Evolutionary conservation across 1,140 invertebrate species (phyloP).

Genomic region (Bombus impatiens): DNA sequence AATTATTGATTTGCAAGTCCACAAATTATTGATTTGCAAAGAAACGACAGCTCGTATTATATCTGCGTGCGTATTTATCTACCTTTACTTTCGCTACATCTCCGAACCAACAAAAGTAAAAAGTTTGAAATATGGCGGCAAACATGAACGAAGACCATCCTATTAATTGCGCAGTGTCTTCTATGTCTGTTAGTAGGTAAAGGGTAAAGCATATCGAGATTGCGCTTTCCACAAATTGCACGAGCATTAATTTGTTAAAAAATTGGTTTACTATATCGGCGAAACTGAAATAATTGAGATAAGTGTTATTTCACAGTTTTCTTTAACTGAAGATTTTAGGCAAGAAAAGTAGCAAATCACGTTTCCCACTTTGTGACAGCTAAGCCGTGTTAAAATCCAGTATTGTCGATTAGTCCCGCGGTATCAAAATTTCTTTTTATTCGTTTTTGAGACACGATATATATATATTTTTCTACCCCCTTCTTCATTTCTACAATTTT

Average conservation of each 20-base stretch:
- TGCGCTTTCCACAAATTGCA: constrained; percentile 62
- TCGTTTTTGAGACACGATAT: too few relatives aligned
- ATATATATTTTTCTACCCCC: too few relatives aligned
- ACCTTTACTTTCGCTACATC: constrained; percentile 58
- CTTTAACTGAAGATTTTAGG: too few relatives aligned
- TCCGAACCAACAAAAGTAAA: constrained; percentile 68
- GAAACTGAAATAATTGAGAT: constrained; percentile 41
- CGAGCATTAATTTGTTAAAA: constrained; percentile 50
- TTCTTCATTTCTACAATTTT: too few relatives aligned
- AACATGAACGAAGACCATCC: constrained; percentile 41
- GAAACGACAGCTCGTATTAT: too few relatives aligned
- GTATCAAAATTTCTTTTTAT: too few relatives aligned
- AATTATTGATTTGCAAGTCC: too few relatives aligned
- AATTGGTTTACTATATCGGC: constrained; percentile 47
- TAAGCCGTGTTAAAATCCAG: too few relatives aligned
- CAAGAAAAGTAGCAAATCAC: too few relatives aligned
- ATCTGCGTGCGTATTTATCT: neutral
- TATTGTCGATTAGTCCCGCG: too few relatives aligned
- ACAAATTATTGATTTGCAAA: too few relatives aligned
- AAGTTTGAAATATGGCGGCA: constrained; percentile 60
- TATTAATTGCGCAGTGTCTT: constrained; percentile 17
- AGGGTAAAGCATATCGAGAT: constrained; percentile 58
- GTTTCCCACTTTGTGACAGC: too few relatives aligned
- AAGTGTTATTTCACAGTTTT: neutral
- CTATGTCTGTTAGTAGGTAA: constrained; percentile 46